These are phyloP conservation scores for Hydrolagus colliei DNA, from an alignment of 2,797 vertebrate species.

Conservation along the genomic window DNA sequence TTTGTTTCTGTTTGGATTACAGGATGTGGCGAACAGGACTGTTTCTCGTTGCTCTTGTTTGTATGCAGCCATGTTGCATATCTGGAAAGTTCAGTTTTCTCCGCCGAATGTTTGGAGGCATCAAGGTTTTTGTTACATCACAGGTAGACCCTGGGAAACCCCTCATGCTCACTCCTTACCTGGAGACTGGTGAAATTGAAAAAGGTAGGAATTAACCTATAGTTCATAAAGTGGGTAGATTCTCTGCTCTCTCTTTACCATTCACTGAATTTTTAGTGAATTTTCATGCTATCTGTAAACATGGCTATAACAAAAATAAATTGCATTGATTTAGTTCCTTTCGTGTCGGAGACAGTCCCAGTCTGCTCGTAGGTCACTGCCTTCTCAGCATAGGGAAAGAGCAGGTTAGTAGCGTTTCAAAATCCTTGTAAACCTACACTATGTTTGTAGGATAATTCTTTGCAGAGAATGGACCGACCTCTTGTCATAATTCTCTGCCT, in stretches of 20 bases:
- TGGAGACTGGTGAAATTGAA: constrained; percentile 59
- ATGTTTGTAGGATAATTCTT: no score
- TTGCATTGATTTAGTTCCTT: not conserved
- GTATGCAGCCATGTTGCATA: constrained; percentile 36
- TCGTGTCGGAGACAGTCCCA: no score
- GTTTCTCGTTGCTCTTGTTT: constrained; percentile 31
- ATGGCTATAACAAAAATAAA: not conserved
- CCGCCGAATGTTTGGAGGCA: constrained; percentile 37
- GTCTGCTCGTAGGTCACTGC: no score
- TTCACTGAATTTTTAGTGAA: constrained; percentile 35
- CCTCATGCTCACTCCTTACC: constrained; percentile 71
- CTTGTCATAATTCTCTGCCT: no score
- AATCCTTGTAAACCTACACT: no score
- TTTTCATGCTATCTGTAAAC: constrained; percentile 21
- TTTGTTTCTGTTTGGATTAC: constrained; percentile 34
- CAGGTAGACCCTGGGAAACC: constrained; percentile 59
- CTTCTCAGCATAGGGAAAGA: no score
- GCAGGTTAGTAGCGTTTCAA: no score
- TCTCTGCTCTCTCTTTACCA: no score
- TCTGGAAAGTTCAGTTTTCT: constrained; percentile 37
- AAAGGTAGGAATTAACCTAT: constrained; percentile 53
- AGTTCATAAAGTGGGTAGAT: no score
- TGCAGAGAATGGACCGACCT: no score
- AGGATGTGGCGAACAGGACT: constrained; percentile 38
- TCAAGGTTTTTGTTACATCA: constrained; percentile 33